Evolutionary conservation across 2,888 invertebrate species (phyloP), one percentile per base, ranked within the genome.

Genomic region (Tachina grossa): DNA sequence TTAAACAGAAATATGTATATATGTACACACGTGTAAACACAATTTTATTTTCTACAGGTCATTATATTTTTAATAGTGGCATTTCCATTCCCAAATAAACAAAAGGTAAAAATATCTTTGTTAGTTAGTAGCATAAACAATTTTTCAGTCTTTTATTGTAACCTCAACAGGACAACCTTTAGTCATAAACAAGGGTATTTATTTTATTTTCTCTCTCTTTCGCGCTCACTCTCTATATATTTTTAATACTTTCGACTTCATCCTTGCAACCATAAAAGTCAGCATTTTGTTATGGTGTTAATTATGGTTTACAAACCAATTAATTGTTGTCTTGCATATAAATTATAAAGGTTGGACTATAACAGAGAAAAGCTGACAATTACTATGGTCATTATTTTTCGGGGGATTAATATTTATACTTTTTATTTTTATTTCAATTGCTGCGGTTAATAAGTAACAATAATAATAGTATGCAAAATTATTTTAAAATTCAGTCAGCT

Each of bases 211-310:
- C 16, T 47, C 13, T 59, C 10, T 45, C 39, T 63, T 39, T 61
- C 19, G 11, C 59, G 1, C 16, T 49, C 14, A 10, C 31, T 31
- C 31, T 31, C 31, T 31, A 31, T 31, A 22, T 2, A 31, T 31
- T 31, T 31, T 31, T 31, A 31, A 31, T 57, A 45, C 6, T 10
- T 68, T 61, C 11, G 8, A 6, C 43, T 78, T 71, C 45, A 69
- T 63, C 51, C 14, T 78, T 76, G n/a, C 39, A 66, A 49, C 72
- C 72, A 74, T 78, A 68, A 77, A 78, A 83, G 77, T 83, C 83
- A 83, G 83, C 72, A 71, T 72, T 83, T 83, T 78, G 83, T 83
- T 76, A 76, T 76, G 76, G 79, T 72, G 83, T 85, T 85, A 85
- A 85, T 85, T 83, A 85, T 80, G 72, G 79, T 80, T 77, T 55